Conservation (phyloP, 2,888 invertebrate species). For the Clistopyga incitator region DNA sequence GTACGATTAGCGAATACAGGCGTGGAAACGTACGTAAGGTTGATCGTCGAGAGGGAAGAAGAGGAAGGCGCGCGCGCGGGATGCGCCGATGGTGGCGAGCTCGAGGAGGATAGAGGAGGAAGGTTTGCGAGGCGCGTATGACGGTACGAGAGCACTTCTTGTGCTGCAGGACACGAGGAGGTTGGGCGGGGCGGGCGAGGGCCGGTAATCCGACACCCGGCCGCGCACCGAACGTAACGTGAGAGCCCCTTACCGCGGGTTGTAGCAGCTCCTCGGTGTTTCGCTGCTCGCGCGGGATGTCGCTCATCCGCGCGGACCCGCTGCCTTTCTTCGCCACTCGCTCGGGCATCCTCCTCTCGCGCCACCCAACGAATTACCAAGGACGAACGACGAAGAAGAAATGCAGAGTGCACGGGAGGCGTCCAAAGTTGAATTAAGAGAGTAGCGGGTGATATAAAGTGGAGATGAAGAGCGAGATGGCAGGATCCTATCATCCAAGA, state of each 20-base stretch:
- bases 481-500: constrained; percentile 4
- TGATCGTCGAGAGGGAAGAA: constrained; percentile 3
- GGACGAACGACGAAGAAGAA: constrained; percentile 41
- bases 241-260: constrained; percentile 80
- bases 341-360: neutral
- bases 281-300: constrained; percentile 24
- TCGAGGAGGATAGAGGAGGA: constrained; percentile 21
- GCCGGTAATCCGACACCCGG: constrained; percentile 81
- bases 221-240: constrained; percentile 82
- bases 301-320: constrained; percentile 11
- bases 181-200: constrained; percentile 76
- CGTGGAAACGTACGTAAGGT: neutral
- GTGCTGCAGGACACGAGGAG: constrained; percentile 46
- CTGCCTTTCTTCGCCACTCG: constrained; percentile 31
- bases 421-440: constrained; percentile 46
- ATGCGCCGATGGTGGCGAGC: constrained; percentile 44
- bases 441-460: constrained; percentile 35
- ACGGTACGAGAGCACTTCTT: constrained; percentile 37
- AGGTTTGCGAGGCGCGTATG: constrained; percentile 32
- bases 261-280: constrained; percentile 70
- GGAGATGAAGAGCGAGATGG: constrained; percentile 20
- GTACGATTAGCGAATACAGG: neutral
- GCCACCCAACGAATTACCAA: neutral
- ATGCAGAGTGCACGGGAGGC: constrained; percentile 27
- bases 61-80: constrained; percentile 7